These are phyloP conservation scores for Colaptes auratus DNA, from an alignment of 2,113 vertebrate genomes.

Conservation along the genomic window DNA sequence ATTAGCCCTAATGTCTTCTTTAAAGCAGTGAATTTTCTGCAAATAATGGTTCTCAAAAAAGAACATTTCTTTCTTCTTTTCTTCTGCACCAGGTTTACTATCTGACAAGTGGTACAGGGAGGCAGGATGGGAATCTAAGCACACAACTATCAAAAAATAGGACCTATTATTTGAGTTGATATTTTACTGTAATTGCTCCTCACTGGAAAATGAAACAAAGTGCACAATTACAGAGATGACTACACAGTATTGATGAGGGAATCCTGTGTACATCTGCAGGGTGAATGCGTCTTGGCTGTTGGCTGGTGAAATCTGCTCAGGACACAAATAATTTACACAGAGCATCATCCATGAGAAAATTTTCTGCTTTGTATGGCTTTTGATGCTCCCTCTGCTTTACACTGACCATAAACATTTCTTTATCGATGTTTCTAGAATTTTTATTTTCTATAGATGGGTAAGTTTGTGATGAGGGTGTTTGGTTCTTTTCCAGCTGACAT, in stretches of 20 bases:
- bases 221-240: background rate
- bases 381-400: background rate
- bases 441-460: background rate
- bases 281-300: background rate
- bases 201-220: background rate
- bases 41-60: background rate
- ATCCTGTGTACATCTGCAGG: background rate
- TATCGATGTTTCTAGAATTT: background rate
- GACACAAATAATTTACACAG: background rate
- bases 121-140: background rate
- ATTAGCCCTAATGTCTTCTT: background rate
- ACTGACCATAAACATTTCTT: background rate
- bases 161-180: background rate
- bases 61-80: background rate
- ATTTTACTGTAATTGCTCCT: background rate
- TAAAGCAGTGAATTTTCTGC: background rate
- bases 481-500: background rate
- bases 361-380: background rate
- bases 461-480: background rate
- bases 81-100: background rate
- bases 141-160: background rate
- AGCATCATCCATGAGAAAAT: background rate
- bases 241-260: background rate
- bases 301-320: background rate
- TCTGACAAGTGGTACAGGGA: background rate